A percentile compares a stretch with the other conserved stretches of the same genome.
phyloP scores from a whole-genome alignment of 2,797 vertebrate species.

The Oryzias dopingdopingensis region DNA sequence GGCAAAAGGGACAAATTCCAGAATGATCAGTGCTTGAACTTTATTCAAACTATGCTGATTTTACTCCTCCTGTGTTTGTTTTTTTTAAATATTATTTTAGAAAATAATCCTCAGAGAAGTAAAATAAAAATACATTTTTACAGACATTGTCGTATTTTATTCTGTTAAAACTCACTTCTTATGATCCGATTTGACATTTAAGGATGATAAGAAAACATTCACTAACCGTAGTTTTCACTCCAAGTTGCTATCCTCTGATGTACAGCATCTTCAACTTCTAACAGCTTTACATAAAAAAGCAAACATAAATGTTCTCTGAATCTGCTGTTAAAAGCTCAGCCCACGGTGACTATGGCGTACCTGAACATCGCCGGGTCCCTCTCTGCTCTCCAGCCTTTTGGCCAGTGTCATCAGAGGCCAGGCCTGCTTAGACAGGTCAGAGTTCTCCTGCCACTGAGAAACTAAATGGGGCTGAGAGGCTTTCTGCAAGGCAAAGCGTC shows the following conservation, averaged over 20 bases:
- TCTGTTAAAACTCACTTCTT: too few species aligned
- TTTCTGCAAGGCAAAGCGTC: conserved; percentile 52
- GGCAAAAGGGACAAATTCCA: too few species aligned
- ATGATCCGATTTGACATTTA: background rate
- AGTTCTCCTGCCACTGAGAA: conserved; percentile 38
- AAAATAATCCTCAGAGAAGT: too few species aligned
- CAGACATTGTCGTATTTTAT: too few species aligned
- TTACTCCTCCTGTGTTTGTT: too few species aligned
- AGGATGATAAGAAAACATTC: conserved; percentile 1
- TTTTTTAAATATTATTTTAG: too few species aligned
- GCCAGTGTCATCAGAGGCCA: conserved; percentile 72
- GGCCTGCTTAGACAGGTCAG: conserved; percentile 66
- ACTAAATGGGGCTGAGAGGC: conserved; percentile 42
- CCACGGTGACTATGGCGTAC: conserved; percentile 27
- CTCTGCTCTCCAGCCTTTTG: conserved; percentile 56
- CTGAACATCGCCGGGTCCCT: conserved; percentile 70
- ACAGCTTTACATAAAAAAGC: conserved; percentile 46
- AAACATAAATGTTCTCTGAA: background rate
- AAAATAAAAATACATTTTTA: too few species aligned
- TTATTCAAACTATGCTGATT: too few species aligned
- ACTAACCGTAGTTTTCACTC: conserved; percentile 59
- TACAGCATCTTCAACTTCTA: conserved; percentile 53
- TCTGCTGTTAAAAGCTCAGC: background rate
- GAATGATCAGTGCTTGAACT: too few species aligned
- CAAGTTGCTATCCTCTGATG: conserved; percentile 52